phyloP scores from a whole-genome alignment of 2,113 vertebrate species.

The Myrmecobius fasciatus region DNA sequence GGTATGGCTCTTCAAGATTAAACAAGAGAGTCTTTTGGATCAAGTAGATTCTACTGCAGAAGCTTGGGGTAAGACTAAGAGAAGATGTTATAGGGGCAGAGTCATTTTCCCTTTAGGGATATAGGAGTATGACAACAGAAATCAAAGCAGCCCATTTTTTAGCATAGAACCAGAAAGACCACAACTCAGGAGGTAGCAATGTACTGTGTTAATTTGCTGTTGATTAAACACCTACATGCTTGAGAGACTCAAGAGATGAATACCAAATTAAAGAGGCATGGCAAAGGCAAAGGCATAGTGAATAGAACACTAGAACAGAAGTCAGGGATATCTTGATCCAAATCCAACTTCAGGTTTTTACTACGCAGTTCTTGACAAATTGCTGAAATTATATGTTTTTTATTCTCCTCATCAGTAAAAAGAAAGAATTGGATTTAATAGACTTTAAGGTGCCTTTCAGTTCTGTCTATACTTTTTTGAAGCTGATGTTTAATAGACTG shows the following conservation, averaged over 20 bases:
- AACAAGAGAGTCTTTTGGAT: background rate
- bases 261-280: background rate
- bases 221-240: background rate
- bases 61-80: background rate
- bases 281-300: background rate
- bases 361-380: background rate
- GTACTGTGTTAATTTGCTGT: background rate
- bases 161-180: background rate
- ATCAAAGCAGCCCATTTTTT: background rate
- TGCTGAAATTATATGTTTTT: background rate
- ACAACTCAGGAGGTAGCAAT: background rate
- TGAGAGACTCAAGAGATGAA: background rate
- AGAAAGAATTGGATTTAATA: background rate
- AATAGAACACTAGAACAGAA: background rate
- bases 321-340: background rate
- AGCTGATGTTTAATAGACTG: background rate
- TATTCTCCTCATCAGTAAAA: background rate
- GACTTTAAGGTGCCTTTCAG: background rate
- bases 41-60: background rate
- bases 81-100: background rate
- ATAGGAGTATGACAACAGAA: background rate
- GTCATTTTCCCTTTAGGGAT: background rate
- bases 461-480: background rate
- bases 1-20: background rate
- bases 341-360: background rate